Percentiles rank a stretch among this genome's conserved stretches.
Evolutionary conservation across 2,797 vertebrate species (phyloP).

Genomic region (Micromesistius poutassou): DNA sequence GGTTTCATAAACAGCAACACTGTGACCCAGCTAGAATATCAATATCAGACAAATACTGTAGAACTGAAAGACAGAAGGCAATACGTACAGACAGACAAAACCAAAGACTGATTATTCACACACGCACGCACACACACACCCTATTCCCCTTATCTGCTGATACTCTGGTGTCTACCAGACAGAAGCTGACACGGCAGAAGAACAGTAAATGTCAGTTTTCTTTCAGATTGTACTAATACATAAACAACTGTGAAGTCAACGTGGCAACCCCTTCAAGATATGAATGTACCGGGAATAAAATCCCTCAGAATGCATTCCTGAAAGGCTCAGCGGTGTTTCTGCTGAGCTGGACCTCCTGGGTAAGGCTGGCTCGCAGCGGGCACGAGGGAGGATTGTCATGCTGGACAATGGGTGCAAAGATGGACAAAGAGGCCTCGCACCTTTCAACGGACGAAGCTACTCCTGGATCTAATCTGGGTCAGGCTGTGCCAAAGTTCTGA

Average conservation of each 20-base stretch:
- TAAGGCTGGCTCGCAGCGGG: background rate
- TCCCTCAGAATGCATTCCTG: constrained; percentile 1
- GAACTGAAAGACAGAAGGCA: constrained; percentile 20
- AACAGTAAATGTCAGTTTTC: background rate
- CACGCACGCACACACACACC: constrained; percentile 24
- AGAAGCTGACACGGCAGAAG: background rate
- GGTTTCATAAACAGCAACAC: constrained; percentile 28
- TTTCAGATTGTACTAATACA: background rate
- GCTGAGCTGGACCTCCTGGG: background rate
- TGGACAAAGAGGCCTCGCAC: background rate
- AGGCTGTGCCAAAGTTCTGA: too few species aligned
- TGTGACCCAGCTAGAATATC: constrained; percentile 35
- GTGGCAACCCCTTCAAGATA: background rate
- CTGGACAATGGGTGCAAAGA: background rate
- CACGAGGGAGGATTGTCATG: background rate
- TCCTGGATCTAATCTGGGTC: background rate
- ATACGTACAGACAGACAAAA: constrained; percentile 34
- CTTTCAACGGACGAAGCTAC: background rate
- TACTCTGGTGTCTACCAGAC: background rate
- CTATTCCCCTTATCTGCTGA: background rate
- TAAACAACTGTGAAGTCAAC: background rate
- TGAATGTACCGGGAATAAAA: background rate
- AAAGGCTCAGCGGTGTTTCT: background rate
- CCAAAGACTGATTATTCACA: background rate
- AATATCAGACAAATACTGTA: constrained; percentile 38